A percentile compares a stretch with the other conserved stretches of the same genome.
Conservation (phyloP, 2,888 invertebrate genomes). For the Campaea margaritaria region DNA sequence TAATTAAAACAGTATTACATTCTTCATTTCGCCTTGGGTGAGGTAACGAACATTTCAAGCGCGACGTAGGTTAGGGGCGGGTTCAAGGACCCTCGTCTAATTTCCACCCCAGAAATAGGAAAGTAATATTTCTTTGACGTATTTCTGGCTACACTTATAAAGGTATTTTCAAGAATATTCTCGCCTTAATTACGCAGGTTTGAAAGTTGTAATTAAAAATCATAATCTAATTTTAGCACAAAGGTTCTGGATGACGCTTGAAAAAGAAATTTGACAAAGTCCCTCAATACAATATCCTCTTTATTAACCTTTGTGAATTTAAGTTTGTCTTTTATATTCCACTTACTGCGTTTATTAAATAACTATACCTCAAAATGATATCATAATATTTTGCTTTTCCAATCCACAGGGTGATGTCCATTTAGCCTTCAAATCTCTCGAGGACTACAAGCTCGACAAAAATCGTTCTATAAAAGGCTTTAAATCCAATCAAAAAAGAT, state of each 20-base stretch:
- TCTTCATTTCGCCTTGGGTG: constrained; percentile 19
- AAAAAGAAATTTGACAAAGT: not conserved
- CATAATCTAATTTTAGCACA: not conserved
- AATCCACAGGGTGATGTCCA: too few relatives aligned
- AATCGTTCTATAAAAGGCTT: constrained; percentile 13
- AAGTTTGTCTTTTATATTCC: too few relatives aligned
- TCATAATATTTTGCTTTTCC: too few relatives aligned
- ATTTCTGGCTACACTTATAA: constrained; percentile 24
- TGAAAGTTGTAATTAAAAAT: not conserved
- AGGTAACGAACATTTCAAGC: constrained; percentile 19
- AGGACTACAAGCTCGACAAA: constrained; percentile 3
- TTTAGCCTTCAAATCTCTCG: not conserved
- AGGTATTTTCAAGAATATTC: not conserved
- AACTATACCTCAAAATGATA: too few relatives aligned
- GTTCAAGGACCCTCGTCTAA: constrained; percentile 51
- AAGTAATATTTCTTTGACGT: constrained; percentile 28
- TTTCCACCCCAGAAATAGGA: constrained; percentile 41
- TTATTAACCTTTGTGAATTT: too few relatives aligned
- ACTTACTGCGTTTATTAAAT: too few relatives aligned
- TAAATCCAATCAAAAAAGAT: constrained; percentile 46
- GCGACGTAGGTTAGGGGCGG: constrained; percentile 28
- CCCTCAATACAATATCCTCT: too few relatives aligned
- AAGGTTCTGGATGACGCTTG: not conserved
- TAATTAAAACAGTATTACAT: constrained; percentile 1
- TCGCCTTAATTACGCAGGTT: constrained; percentile 5